phyloP scores from a whole-genome alignment of 2,113 vertebrate genomes.

The Gyps fulvus region DNA sequence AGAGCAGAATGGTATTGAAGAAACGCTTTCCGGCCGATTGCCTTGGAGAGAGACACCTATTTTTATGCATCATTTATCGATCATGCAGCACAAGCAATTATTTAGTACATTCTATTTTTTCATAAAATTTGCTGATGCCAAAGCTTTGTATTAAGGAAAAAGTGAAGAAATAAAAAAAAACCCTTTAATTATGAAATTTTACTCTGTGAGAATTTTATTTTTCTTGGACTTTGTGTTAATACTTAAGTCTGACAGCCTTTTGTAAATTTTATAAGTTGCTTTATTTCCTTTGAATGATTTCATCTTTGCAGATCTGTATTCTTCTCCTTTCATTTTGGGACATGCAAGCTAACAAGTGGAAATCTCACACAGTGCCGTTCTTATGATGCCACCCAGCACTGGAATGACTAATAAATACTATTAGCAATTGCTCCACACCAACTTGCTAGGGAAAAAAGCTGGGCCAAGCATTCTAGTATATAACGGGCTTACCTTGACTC shows the following conservation, averaged over 20 bases:
- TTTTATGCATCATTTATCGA: constrained; percentile 79
- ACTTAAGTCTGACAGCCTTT: not conserved
- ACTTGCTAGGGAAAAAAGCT: not conserved
- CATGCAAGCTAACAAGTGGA: not conserved
- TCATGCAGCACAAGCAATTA: constrained; percentile 79
- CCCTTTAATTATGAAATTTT: constrained; percentile 42
- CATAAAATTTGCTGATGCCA: constrained; percentile 81
- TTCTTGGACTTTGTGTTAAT: not conserved
- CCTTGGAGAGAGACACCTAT: constrained; percentile 76
- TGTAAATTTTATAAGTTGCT: not conserved
- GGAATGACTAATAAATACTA: not conserved
- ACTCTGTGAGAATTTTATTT: constrained; percentile 35
- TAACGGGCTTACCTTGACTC: not conserved
- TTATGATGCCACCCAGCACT: not conserved
- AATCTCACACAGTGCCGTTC: not conserved
- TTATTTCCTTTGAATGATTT: not conserved
- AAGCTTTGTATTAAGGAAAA: constrained; percentile 82
- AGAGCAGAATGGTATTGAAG: constrained; percentile 85
- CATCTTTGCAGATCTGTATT: not conserved
- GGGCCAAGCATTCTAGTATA: not conserved
- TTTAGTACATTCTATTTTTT: constrained; percentile 82
- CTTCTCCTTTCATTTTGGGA: not conserved
- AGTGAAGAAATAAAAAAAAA: constrained; percentile 67
- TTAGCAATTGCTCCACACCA: not conserved
- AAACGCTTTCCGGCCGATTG: constrained; percentile 67